Percentiles rank a stretch among this genome's conserved stretches.
Conservation (phyloP, 1,140 invertebrate species). For the Drosophila paulistorum region DNA sequence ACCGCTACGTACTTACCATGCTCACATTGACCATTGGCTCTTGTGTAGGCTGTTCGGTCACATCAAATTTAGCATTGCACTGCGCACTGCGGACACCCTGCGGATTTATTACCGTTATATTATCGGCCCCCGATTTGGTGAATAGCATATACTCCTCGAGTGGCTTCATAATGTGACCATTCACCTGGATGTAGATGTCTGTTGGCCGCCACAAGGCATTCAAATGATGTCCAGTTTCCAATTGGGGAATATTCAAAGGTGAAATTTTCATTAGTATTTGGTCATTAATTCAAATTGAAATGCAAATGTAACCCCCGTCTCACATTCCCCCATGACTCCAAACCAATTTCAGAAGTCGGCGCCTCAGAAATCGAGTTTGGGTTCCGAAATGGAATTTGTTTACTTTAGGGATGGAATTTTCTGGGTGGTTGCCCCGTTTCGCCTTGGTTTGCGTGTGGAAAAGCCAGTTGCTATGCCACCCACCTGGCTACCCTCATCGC, state of each 20-base stretch:
- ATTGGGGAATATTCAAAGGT: conserved; percentile 45
- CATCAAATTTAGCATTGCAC: conserved; percentile 90
- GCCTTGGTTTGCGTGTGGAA: neutral
- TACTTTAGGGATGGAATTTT: neutral
- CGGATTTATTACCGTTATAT: conserved; percentile 91
- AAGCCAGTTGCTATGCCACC: neutral
- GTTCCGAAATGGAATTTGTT: conserved; percentile 24
- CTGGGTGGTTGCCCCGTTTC: neutral
- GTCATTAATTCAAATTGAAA: conserved; percentile 81
- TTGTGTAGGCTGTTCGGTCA: conserved; percentile 85
- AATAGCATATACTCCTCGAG: conserved; percentile 95
- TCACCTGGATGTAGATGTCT: conserved; percentile 93
- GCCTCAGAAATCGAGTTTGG: conserved; percentile 50
- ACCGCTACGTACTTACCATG: conserved; percentile 83
- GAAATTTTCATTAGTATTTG: conserved; percentile 77
- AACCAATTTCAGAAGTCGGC: neutral
- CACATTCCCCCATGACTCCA: neutral
- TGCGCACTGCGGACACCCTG: conserved; percentile 92
- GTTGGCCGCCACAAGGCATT: conserved; percentile 17
- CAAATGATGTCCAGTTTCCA: conserved; percentile 24
- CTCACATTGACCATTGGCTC: conserved; percentile 88
- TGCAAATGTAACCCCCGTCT: conserved; percentile 55
- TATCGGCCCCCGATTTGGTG: conserved; percentile 90
- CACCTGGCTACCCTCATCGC: too few relatives aligned
- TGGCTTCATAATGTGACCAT: conserved; percentile 91